Percentiles rank a stretch among this genome's conserved stretches.
These are phyloP conservation scores for Heteromyza rotundicornis DNA, from an alignment of 2,888 invertebrate genomes.

Conservation along the genomic window DNA sequence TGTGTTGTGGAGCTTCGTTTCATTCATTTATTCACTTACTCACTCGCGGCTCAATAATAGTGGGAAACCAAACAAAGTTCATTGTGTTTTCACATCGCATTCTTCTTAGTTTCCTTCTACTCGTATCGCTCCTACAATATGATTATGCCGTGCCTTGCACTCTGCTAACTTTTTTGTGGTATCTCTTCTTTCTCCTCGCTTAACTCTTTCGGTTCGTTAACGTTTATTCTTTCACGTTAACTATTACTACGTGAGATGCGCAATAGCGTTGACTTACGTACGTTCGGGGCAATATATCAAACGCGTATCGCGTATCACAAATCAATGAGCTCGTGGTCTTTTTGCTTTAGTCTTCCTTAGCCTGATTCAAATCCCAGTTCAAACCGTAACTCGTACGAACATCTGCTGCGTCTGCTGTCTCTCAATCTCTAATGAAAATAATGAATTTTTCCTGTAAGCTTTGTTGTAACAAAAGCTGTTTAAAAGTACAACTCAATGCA, in stretches of 20 bases:
- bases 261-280: constrained; percentile 1
- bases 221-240: constrained; percentile 12
- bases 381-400: too few species aligned
- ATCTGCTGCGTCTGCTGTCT: too few species aligned
- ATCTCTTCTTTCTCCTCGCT: neutral
- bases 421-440: too few species aligned
- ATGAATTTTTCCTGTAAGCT: too few species aligned
- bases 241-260: constrained; percentile 21
- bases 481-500: too few species aligned
- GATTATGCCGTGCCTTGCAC: too few species aligned
- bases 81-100: neutral
- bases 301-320: constrained; percentile 48
- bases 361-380: too few species aligned
- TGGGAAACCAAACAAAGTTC: neutral
- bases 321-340: constrained; percentile 49
- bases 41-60: neutral
- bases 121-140: too few species aligned
- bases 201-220: constrained; percentile 5
- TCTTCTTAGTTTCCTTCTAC: neutral
- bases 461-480: too few species aligned
- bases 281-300: neutral
- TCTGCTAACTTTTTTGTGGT: neutral
- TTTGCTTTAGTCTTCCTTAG: constrained; percentile 25
- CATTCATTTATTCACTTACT: constrained; percentile 4
- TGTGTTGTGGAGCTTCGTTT: neutral